Evolutionary conservation across 1,140 invertebrate genomes (phyloP), one percentile per base, ranked within the genome.

Genomic region (Zaprionus davidi): DNA sequence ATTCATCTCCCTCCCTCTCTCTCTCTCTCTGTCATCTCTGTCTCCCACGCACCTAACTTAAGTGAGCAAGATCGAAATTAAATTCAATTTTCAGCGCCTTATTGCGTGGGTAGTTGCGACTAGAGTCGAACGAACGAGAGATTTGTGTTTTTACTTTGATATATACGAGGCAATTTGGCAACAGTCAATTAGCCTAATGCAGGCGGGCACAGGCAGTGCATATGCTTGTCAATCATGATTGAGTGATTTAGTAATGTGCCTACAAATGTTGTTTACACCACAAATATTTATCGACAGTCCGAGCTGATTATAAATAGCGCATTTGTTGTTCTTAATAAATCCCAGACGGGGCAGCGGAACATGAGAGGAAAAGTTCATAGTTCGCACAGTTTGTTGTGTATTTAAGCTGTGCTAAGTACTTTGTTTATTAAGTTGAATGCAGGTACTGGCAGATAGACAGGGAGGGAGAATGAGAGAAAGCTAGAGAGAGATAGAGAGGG

Each of bases 61-160:
- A 64, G 36, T 66, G 62, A 66, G 20, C 17, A 44, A 71, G 53
- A 66, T 76, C 6, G 55, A 76, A 76, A 76, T 71, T 65, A 66
- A 76, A 71, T 76, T 76, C n/a, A 71, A 76, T 65, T 71, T 65
- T 55, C 49, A 53, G 53, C 13, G 66, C 24, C 24, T 49, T 49
- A 41, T 41, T n/a, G 38, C 38, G 38, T 41, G 38, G 38, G 38
- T n/a, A 41, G 38, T n/a, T 41, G 15, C 38, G 38, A 41, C 13
- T 41, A 38, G 12, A 2, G 15, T 2, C 5, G 1, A 31, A 9
- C 28, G 28, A 9, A 31, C 6, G 38, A n/a, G 2, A n/a, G 15
- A 41, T n/a, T n/a, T 46, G n/a, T 44, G 41, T 44, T 15, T 15
- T 15, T 13, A 5, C 38, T 41, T 41, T 41, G 38, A 41, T 49